phyloP scores from a whole-genome alignment of 2,113 vertebrate species.

The Phyllopteryx taeniolatus region DNA sequence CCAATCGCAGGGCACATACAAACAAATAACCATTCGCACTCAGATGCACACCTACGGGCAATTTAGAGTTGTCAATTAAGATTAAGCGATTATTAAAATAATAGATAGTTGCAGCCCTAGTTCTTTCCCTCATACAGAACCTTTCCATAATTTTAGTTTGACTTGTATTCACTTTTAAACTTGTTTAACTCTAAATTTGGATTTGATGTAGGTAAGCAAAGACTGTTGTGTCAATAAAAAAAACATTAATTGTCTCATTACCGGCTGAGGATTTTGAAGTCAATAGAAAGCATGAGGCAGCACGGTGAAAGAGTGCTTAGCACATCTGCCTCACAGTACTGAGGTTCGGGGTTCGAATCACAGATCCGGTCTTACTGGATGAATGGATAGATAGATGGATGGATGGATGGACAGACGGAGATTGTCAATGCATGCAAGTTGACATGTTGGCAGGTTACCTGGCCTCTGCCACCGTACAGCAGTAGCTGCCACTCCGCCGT shows the following conservation, averaged over 20 bases:
- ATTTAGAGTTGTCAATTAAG: too few relatives aligned
- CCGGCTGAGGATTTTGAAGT: not conserved
- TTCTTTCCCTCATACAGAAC: too few relatives aligned
- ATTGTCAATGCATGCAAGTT: not conserved
- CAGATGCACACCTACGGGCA: too few relatives aligned
- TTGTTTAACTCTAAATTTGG: too few relatives aligned
- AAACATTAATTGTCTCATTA: not conserved
- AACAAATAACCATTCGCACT: too few relatives aligned
- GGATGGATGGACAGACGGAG: not conserved
- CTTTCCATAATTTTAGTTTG: too few relatives aligned
- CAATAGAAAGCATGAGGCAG: not conserved
- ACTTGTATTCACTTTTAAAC: too few relatives aligned
- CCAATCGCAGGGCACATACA: too few relatives aligned
- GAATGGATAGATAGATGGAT: not conserved
- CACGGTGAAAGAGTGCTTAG: not conserved
- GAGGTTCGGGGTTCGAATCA: not conserved
- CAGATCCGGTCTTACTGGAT: not conserved
- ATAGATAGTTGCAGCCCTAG: too few relatives aligned
- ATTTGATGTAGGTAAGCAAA: too few relatives aligned
- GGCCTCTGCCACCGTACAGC: conserved; percentile 84
- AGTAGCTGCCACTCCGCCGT: conserved; percentile 82
- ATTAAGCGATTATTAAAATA: too few relatives aligned
- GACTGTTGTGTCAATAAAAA: too few relatives aligned
- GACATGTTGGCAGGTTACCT: conserved; percentile 72
- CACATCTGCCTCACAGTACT: not conserved